Conservation (phyloP, 2,113 vertebrate species). For the Pelmatolapia mariae region DNA sequence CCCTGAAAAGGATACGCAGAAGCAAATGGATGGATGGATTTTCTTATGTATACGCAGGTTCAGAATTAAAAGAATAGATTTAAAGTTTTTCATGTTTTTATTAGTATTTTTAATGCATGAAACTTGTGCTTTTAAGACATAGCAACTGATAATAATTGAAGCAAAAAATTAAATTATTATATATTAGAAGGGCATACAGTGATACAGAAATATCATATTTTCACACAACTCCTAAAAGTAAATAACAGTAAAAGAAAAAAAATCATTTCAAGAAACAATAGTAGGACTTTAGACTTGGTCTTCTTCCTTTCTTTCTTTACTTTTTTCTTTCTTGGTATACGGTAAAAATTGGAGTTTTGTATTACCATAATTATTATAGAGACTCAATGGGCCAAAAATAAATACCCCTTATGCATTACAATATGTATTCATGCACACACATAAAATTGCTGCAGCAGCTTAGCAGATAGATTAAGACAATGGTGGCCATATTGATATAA, state of each 20-base stretch:
- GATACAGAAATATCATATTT: background rate
- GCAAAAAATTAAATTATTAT: fast-evolving
- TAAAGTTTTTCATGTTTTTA: background rate
- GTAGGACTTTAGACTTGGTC: background rate
- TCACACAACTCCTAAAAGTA: background rate
- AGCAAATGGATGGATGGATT: background rate
- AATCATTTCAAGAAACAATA: background rate
- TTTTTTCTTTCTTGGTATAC: background rate
- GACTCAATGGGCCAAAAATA: background rate
- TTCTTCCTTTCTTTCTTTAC: background rate
- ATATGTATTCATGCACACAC: background rate
- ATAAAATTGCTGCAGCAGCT: background rate
- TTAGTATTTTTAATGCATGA: background rate
- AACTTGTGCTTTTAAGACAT: background rate
- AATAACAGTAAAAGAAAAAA: background rate
- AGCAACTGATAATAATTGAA: background rate
- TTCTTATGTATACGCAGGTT: background rate
- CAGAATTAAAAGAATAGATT: background rate
- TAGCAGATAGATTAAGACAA: background rate
- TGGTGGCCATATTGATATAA: background rate
- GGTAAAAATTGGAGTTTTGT: background rate
- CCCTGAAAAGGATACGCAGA: background rate
- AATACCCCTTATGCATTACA: background rate
- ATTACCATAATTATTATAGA: background rate
- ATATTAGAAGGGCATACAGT: background rate